Base-by-base conservation (phyloP, 2,888 invertebrate species). In the Zaprionus bogoriensis region DNA sequence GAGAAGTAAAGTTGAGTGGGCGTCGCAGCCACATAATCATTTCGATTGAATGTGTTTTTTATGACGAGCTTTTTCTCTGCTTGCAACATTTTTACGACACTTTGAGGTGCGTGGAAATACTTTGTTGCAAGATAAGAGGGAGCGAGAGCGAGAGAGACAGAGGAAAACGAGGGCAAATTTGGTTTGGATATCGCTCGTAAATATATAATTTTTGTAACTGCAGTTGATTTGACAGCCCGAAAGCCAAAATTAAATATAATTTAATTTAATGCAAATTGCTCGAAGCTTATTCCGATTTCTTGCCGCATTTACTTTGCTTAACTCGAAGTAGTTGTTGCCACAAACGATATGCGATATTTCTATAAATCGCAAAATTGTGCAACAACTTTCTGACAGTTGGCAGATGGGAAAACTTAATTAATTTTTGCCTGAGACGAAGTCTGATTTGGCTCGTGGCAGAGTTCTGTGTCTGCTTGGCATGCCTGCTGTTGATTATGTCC, bases 31-130 rank as follows among this genome's bases (percentile, higher is more conserved):
- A 53, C 64, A 73, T 68, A 55, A 65, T 72, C 41, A 60, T 73
- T 68, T 60, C 30, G 39, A 47, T 64, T 46, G 32, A 53, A 54
- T 68, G 65, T 65, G 44, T 57, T 68, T 65, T 51, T 63, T 64
- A 71, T 53, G 68, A 63, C 27, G 54, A 41, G 47, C 39, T 46
- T 67, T 50, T 61, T 19, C 19, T 38, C 12, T 41, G 19, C 48
- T 41, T 36, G 64, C 50, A 50, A 39, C 30, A 68, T 68, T 66
- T 54, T 58, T 50, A 67, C 19, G 57, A 55, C 22, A 23, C 39
- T 57, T 30, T 45, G 65, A 39, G 54, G 42, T 52, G 53, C 38
- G 48, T 39, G 51, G 38, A 28, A 27, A 45, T 28, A 48, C 36
- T 32, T 36, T 52, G 30, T 25, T 19, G 20, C 17, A 17, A 17